Evolutionary conservation across 2,113 vertebrate genomes (phyloP), one percentile per base, ranked within the genome.

Genomic region (Cyphomyrus plagiostoma): DNA sequence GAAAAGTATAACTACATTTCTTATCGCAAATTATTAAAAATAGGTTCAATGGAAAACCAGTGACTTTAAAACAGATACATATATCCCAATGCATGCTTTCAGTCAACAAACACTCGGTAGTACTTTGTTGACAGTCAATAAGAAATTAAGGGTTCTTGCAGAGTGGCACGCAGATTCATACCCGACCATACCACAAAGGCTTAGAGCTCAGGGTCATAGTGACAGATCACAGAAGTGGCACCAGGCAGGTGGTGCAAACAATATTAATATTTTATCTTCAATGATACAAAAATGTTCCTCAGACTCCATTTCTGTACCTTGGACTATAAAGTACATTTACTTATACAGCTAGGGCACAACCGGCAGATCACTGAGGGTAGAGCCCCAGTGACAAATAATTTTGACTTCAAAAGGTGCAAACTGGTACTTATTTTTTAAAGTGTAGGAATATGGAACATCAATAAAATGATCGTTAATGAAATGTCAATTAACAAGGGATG

Each of bases 91-190:
- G 45, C 21, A 23, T 86, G 83, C 45, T 86, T 86, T 48, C 23
- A 86, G 83, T 86, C 83, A 86, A 86, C 45, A 86, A 86, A 86
- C 46, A 86, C 3, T 23, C n/a, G 74, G 35, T 80, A 50, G n/a
- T 26, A 26, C 45, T 86, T 50, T 30, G 45, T 49, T 85, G 45
- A 46, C 4, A 85, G 82, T 85, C 7, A 84, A 21, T 48, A 85
- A 49, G 82, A 85, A 85, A 80, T 80, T 80, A 80, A 2, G 2
- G 9, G 11, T 74, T 35, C 11, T 11, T 13, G 66, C 26, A 30
- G 3, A 13, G 35, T 2, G 26, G 26, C 26, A 30, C n/a, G 62
- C 9, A 9, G n/a, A 66, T 1, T 11, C 1, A n/a, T 26, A 26
- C n/a, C 62, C 3, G 9, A 3, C 9, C 7, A 30, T 3, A 1